Evolutionary conservation across 2,797 vertebrate species (phyloP).

Genomic region (Dallia pectoralis): DNA sequence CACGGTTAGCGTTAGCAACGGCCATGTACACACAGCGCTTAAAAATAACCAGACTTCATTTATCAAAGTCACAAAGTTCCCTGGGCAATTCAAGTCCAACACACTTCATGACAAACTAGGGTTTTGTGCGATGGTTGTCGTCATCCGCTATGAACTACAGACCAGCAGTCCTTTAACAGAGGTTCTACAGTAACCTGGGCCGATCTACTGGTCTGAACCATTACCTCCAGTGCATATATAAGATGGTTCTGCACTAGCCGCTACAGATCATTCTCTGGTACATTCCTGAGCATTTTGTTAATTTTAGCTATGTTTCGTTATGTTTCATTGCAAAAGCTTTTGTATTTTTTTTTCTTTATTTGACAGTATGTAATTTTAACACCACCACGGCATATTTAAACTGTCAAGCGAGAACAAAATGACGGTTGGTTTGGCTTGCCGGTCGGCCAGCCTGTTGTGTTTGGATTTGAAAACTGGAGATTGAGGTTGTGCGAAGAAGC

Average conservation of each 20-base stretch:
- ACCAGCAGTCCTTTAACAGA: background rate
- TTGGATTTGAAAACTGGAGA: background rate
- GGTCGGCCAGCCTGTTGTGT: background rate
- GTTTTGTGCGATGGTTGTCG: background rate
- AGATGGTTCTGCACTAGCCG: background rate
- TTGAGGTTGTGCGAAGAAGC: background rate
- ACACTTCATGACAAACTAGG: background rate
- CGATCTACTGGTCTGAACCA: no score
- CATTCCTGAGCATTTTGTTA: background rate
- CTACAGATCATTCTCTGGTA: background rate
- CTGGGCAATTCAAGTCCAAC: background rate
- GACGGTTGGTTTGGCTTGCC: background rate
- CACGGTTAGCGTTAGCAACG: background rate
- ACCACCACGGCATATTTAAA: background rate
- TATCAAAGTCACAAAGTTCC: conserved; percentile 7
- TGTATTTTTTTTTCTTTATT: background rate
- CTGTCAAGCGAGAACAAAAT: background rate
- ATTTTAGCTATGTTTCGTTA: background rate
- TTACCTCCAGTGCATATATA: no score
- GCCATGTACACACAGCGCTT: conserved; percentile 15
- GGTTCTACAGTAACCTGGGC: no score
- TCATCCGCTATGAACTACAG: background rate
- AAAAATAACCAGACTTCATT: conserved; percentile 18
- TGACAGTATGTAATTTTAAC: no score
- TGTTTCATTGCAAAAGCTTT: background rate